Evolutionary conservation across 2,888 invertebrate genomes (phyloP).

Genomic region (Arctia plantaginis): DNA sequence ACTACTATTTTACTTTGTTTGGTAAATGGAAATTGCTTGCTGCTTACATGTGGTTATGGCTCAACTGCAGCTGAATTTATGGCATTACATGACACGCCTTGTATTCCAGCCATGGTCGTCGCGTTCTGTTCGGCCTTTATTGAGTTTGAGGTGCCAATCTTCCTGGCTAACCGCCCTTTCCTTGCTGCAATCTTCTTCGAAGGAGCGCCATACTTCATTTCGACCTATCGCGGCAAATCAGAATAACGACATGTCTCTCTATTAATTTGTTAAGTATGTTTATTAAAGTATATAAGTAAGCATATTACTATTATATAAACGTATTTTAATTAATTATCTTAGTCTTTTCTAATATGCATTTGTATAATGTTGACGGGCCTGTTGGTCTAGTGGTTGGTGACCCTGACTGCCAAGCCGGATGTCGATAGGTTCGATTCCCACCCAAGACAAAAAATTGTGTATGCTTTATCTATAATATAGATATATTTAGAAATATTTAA

Average conservation of each 20-base stretch:
- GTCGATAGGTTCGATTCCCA: no score
- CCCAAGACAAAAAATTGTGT: no score
- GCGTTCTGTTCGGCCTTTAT: slow-evolving; percentile 60
- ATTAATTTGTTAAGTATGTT: slow-evolving; percentile 2
- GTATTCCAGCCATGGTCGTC: slow-evolving; percentile 69
- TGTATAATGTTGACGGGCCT: neutral
- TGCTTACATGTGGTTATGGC: slow-evolving; percentile 4
- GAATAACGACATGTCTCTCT: slow-evolving; percentile 19
- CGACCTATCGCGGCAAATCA: slow-evolving; percentile 44
- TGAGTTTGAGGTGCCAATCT: slow-evolving; percentile 54
- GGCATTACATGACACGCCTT: slow-evolving; percentile 19
- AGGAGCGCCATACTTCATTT: slow-evolving; percentile 63
- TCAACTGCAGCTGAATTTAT: neutral
- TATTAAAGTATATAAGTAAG: neutral
- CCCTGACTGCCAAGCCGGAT: no score
- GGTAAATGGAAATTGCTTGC: neutral
- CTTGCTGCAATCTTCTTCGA: slow-evolving; percentile 61
- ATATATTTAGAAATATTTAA: no score
- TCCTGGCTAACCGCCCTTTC: slow-evolving; percentile 73
- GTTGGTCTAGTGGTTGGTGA: no score
- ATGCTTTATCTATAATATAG: no score
- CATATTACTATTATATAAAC: neutral
- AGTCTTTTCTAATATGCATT: neutral
- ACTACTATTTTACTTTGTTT: neutral
- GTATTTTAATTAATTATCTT: neutral